Evolutionary conservation across 2,113 vertebrate species (phyloP).

Genomic region (Anseranas semipalmata): DNA sequence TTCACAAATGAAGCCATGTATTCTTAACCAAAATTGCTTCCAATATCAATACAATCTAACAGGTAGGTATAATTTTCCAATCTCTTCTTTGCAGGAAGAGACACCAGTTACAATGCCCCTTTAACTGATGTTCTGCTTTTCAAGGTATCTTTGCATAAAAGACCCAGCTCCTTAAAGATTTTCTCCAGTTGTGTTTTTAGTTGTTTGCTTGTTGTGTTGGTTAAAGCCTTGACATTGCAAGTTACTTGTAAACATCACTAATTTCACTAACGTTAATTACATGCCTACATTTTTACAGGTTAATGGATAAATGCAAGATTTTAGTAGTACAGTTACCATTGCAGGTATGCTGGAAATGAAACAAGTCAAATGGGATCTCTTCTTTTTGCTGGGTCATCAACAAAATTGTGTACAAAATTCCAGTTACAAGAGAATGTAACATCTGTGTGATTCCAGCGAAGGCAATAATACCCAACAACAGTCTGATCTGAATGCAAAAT

Average conservation of each 20-base stretch:
- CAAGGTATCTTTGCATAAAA: background rate
- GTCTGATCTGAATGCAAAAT: background rate
- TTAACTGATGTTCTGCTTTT: background rate
- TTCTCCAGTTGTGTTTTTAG: background rate
- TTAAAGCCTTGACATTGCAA: background rate
- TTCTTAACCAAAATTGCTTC: constrained; percentile 92
- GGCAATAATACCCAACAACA: background rate
- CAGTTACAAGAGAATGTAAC: background rate
- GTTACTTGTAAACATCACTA: background rate
- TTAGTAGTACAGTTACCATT: background rate
- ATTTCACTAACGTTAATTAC: background rate
- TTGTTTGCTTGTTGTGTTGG: background rate
- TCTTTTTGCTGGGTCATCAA: background rate
- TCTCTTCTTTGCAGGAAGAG: background rate
- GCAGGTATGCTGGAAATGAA: background rate
- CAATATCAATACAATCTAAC: constrained; percentile 89
- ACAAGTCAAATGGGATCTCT: background rate
- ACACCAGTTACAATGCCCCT: background rate
- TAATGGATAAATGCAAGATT: background rate
- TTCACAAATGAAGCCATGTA: constrained; percentile 84
- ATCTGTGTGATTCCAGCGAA: background rate
- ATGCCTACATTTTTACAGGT: background rate
- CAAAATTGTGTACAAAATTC: background rate
- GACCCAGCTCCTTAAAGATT: background rate
- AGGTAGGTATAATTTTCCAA: constrained; percentile 73